phyloP scores from a whole-genome alignment of 2,888 invertebrate genomes.

The Phyllotreta cruciferae region DNA sequence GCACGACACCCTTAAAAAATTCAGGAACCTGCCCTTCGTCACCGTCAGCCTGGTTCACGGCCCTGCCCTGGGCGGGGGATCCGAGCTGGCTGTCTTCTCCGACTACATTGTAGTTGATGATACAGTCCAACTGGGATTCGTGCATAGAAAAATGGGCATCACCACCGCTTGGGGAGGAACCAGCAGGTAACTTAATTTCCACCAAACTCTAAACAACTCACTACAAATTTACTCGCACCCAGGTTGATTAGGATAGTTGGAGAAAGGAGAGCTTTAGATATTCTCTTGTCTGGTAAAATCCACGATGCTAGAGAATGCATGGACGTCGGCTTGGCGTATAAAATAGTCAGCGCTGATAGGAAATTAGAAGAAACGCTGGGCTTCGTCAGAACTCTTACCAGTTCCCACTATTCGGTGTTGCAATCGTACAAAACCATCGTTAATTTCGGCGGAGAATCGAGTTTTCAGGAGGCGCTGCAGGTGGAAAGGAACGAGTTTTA shows the following conservation, averaged over 20 bases:
- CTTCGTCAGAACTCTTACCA: slow-evolving; percentile 48
- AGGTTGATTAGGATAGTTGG: slow-evolving; percentile 52
- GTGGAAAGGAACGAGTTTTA: slow-evolving; percentile 48
- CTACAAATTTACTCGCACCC: slow-evolving; percentile 26
- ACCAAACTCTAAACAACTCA: slow-evolving; percentile 1
- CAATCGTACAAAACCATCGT: slow-evolving; percentile 48
- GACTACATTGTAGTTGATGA: slow-evolving; percentile 52
- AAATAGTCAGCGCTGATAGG: slow-evolving; percentile 42
- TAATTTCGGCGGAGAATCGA: slow-evolving; percentile 29
- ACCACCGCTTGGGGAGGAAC: slow-evolving; percentile 55
- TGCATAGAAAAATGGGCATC: slow-evolving; percentile 55
- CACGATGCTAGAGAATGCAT: slow-evolving; percentile 51
- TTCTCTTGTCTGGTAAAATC: slow-evolving; percentile 50
- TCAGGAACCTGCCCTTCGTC: slow-evolving; percentile 49
- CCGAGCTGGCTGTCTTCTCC: slow-evolving; percentile 51
- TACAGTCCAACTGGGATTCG: slow-evolving; percentile 51
- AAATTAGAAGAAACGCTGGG: slow-evolving; percentile 44
- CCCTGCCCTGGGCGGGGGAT: slow-evolving; percentile 52
- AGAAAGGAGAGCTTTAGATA: slow-evolving; percentile 48
- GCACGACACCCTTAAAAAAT: slow-evolving; percentile 48
- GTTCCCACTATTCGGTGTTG: slow-evolving; percentile 45
- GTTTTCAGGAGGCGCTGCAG: slow-evolving; percentile 38
- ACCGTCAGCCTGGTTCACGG: slow-evolving; percentile 51
- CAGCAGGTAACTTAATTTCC: slow-evolving; percentile 44
- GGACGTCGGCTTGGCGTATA: slow-evolving; percentile 47